Evolutionary conservation across 2,888 invertebrate species (phyloP), one percentile per base, ranked within the genome.

Genomic region (Dasypolia templi): DNA sequence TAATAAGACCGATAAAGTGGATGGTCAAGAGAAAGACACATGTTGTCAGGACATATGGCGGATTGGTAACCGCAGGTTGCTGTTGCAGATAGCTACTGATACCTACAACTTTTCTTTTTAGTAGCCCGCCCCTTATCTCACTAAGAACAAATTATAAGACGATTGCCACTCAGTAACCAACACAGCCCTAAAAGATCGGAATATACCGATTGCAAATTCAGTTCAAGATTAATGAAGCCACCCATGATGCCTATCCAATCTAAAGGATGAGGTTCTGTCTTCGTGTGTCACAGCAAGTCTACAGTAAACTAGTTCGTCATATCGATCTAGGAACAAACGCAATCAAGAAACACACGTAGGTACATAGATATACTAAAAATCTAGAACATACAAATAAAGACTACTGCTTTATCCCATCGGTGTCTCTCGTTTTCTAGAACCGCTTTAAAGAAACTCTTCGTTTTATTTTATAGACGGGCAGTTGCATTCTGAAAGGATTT

Each of bases 281-380:
- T 62, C 22, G 58, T 75, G 42, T 68, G 49, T 62, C 42, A 42
- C 32, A 69, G 44, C 71, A 61, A 79, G 35, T 46, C 35, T 58
- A 61, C 66, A 81, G 35, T 29, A 26, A 71, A 74, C 64, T 70
- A 55, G 59, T 67, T 70, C 26, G 4, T 79, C 46, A 79, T 71
- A 71, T 82, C 49, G 82, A 71, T 75, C 51, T 56, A 49, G 64
- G 14, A 39, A 74, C 58, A 55, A 61, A 71, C 32, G 46, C 53
- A 75, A 82, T 81, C 82, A 68, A 46, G 51, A 42, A 64, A 46
- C 62, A 62, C 46, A 56, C 56, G 6, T 22, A 49, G 22, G 1
- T 4, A 65, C 14, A 2, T 46, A 17, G 6, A 6, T 51, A 26
- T 39, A 56, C 61, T 29, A 42, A 17, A 32, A 17, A 17, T 64